Evolutionary conservation across 2,797 vertebrate genomes (phyloP).

Genomic region (Etheostoma perlongum): DNA sequence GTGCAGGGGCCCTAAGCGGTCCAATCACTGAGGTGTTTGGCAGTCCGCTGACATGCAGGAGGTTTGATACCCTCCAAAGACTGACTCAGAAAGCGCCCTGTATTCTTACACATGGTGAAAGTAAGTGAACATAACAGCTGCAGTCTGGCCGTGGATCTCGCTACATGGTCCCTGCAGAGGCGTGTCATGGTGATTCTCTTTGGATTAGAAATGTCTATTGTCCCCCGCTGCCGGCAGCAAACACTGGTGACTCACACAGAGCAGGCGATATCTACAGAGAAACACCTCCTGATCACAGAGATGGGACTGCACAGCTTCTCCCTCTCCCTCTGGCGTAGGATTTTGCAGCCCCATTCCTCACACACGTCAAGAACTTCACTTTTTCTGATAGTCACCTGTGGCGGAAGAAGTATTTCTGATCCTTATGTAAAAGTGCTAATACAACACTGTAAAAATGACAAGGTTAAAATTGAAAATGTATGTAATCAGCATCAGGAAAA

Average conservation of each 20-base stretch:
- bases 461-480: too few species aligned
- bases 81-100: background rate
- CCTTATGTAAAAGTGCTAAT: too few species aligned
- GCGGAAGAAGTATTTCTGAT: too few species aligned
- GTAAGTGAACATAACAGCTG: background rate
- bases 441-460: too few species aligned
- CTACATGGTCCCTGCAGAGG: background rate
- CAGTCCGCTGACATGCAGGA: constrained; percentile 4
- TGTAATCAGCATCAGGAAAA: too few species aligned
- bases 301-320: constrained; percentile 13
- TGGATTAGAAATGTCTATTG: constrained; percentile 20
- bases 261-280: background rate
- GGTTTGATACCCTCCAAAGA: background rate
- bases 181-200: constrained; percentile 23
- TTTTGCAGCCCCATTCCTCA: constrained; percentile 2
- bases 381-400: background rate
- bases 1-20: background rate
- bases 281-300: constrained; percentile 10
- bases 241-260: constrained; percentile 60
- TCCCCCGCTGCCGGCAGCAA: constrained; percentile 7
- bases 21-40: background rate
- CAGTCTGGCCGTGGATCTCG: background rate
- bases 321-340: constrained; percentile 4
- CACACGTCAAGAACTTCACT: background rate
- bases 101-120: background rate